Base-by-base conservation (phyloP, 92 coral and sea anemone genomes). In the Palythoa grandis region DNA sequence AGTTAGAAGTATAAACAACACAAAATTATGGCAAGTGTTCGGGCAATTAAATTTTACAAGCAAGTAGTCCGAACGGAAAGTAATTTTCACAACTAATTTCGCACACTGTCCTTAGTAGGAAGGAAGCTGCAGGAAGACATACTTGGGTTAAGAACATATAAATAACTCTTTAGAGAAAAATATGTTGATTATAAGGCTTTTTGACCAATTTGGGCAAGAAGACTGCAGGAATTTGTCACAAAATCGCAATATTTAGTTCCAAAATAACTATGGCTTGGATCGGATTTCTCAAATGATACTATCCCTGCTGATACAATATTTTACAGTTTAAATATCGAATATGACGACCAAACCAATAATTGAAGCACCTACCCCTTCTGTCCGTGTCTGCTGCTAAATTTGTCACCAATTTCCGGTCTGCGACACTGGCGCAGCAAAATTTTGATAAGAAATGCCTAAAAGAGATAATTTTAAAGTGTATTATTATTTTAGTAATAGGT, bases 361-460 rank as follows among this genome's bases (percentile, higher is more conserved):
- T 54, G 15, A 17, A 13, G 2, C 4, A 83, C 92, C 48, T 87
- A 95, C 99, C 99, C 99, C 76, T 96, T 96, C 76, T 96, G 99
- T 40, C 99, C 99, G 84, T 96, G 99, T 73, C 99, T 86, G 69
- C 99, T 96, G 87, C 99, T 96, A 63, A 96, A 96, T 77, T 96
- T 96, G 85, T 96, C 99, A 19, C 99, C 99, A 75, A 96, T 91
- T 86, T 96, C 99, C 0, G 99, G 99, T 43, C 98, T 90, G 72
- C 99, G 91, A 11, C 98, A 93, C 87, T 96, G 98, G 74, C 99
- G 93, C 65, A 95, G 88, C n/a, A 96, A 89, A 87, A 94, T 95
- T 89, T 96, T 96, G 73, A 96, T 91, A 43, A 96, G 93, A 84
- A 95, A 95, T 19, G 98, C 98, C 99, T 96, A 86, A 22, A 63